Percentiles rank a stretch among this genome's conserved stretches.
Evolutionary conservation across 2,113 vertebrate genomes (phyloP).

Genomic region (Bubo blakistoni): DNA sequence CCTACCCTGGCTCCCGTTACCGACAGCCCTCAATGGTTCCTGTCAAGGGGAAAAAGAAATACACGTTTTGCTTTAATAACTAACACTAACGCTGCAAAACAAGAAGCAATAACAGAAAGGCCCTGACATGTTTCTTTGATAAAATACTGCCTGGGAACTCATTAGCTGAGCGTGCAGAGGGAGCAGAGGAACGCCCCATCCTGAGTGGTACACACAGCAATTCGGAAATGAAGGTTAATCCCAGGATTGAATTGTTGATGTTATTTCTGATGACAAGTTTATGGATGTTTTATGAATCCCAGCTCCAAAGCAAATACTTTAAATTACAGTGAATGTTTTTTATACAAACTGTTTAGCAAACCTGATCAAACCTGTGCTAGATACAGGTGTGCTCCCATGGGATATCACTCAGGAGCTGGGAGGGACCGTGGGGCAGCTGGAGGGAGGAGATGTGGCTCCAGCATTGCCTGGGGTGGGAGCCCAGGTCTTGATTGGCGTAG

Average conservation of each 20-base stretch:
- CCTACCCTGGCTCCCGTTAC: conserved; percentile 23
- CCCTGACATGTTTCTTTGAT: conserved; percentile 64
- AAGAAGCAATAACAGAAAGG: conserved; percentile 59
- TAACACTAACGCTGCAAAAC: conserved; percentile 61
- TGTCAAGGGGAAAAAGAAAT: conserved; percentile 11
- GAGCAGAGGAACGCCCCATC: neutral
- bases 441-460: neutral
- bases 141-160: conserved; percentile 62
- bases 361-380: neutral
- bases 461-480: neutral
- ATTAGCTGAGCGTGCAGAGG: conserved; percentile 11
- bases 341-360: neutral
- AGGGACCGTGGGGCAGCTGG: neutral
- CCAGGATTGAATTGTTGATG: neutral
- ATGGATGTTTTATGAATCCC: neutral
- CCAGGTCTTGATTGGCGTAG: too few relatives aligned
- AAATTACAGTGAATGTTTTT: neutral
- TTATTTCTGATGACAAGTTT: neutral
- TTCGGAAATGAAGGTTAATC: neutral
- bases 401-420: neutral
- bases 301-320: neutral
- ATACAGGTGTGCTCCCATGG: neutral
- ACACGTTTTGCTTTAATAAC: conserved; percentile 58
- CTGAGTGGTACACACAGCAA: neutral
- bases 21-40: conserved; percentile 12